A percentile compares a stretch with the other conserved stretches of the same genome.
These are phyloP conservation scores for Stictonetta naevosa DNA, from an alignment of 2,113 vertebrate genomes.

Conservation along the genomic window DNA sequence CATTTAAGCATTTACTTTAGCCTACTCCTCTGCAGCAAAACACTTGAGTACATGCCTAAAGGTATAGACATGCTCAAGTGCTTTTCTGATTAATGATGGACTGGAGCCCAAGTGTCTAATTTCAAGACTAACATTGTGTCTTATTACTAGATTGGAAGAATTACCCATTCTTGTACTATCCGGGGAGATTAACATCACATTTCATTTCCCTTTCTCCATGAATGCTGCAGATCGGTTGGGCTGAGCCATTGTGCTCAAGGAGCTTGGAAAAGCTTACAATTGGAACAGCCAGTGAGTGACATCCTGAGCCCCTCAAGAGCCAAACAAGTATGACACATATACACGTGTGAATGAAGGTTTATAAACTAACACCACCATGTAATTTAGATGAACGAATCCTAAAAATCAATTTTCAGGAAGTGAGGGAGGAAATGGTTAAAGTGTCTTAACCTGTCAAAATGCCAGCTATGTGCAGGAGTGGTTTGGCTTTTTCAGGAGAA, in stretches of 20 bases:
- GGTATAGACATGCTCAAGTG: conserved; percentile 36
- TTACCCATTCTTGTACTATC: conserved; percentile 18
- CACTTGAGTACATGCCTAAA: conserved; percentile 41
- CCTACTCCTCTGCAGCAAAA: conserved; percentile 36
- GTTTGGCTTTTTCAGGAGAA: not conserved
- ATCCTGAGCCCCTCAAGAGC: not conserved
- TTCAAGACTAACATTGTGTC: conserved; percentile 29
- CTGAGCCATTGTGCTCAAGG: not conserved
- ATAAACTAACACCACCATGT: not conserved
- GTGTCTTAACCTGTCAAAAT: not conserved
- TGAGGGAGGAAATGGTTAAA: not conserved
- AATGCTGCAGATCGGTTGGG: not conserved
- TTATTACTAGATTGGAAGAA: conserved; percentile 41
- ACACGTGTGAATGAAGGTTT: not conserved
- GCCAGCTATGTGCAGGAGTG: not conserved
- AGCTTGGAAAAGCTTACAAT: not conserved
- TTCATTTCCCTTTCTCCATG: not conserved
- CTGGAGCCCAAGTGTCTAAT: conserved; percentile 51
- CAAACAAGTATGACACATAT: not conserved
- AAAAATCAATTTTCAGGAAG: not conserved
- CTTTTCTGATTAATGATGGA: conserved; percentile 46
- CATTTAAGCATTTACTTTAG: conserved; percentile 31
- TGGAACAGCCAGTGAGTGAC: not conserved
- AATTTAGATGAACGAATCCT: not conserved
- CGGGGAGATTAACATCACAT: conserved; percentile 21